Base-by-base conservation (phyloP, 2,797 vertebrate species). In the Buphagus erythrorhynchus region DNA sequence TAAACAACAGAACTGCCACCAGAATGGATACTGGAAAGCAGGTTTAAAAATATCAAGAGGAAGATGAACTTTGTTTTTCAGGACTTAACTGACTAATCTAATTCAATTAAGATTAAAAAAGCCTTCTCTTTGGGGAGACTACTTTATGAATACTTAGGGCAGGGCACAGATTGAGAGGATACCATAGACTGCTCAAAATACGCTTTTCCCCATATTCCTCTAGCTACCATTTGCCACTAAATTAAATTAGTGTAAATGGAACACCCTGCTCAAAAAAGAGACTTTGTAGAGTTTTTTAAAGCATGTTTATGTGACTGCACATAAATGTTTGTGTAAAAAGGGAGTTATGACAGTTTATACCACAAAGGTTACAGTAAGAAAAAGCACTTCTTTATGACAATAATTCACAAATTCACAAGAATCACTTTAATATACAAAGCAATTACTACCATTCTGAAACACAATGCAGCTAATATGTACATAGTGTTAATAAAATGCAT, bases 381-480 rank as follows among this genome's bases (percentile, higher is more conserved):
- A 98, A 98, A 98, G 97, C 97, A 98, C 98, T 97, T 98, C 95
- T 98, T 98, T 98, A 97, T 98, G 98, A 97, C 97, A 97, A 94
- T 98, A 98, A 98, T 98, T 98, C 98, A 98, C 98, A 98, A 98
- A 98, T 98, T 98, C 98, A 98, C 98, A 98, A 98, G 97, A 96
- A 98, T 98, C 98, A 98, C 98, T 98, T 98, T 97, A 98, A 98
- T 98, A 98, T 98, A 98, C 98, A 98, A 98, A 98, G 98, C 98
- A 98, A 97, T 95, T 97, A 97, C 98, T 98, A 98, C 95, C 97
- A 97, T 98, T 97, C 97, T 97, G 97, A 98, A 98, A 98, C 98
- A 98, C 97, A 98, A 98, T 98, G 98, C 97, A 97, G 97, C 97
- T 98, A 98, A 71, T 98, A 98, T 98, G 97, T 98, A 98, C 98